Evolutionary conservation across 92 coral and sea anemone species (phyloP).

Genomic region (Palythoa grandiflora): DNA sequence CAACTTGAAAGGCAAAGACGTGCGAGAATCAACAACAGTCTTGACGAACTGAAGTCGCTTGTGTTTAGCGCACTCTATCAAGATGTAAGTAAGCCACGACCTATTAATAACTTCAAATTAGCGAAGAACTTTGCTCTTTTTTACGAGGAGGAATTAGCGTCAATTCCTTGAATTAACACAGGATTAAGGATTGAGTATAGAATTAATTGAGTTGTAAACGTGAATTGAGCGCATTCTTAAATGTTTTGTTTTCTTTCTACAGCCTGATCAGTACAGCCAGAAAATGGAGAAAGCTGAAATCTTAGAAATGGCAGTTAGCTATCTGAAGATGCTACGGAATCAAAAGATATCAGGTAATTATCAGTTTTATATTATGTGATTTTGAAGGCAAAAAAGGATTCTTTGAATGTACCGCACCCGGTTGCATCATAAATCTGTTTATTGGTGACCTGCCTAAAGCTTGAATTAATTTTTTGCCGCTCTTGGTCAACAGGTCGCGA

Average conservation of each 20-base stretch:
- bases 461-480: background rate
- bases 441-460: background rate
- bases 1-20: slow-evolving; percentile 87
- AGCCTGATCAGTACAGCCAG: slow-evolving; percentile 85
- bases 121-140: background rate
- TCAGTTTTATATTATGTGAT: background rate
- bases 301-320: slow-evolving; percentile 93
- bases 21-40: slow-evolving; percentile 90
- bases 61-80: slow-evolving; percentile 85
- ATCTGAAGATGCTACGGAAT: slow-evolving; percentile 79
- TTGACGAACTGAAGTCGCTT: slow-evolving; percentile 79
- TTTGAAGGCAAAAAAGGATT: background rate
- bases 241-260: slow-evolving; percentile 17
- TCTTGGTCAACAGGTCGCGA: slow-evolving; percentile 28
- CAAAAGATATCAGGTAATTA: slow-evolving; percentile 65
- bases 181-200: background rate
- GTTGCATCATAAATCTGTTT: background rate
- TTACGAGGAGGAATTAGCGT: background rate
- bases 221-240: slow-evolving; percentile 1
- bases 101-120: background rate
- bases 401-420: background rate
- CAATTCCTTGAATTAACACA: slow-evolving; percentile 1
- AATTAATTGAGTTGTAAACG: background rate
- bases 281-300: slow-evolving; percentile 99
- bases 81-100: slow-evolving; percentile 69